A percentile compares a stretch with the other conserved stretches of the same genome.
Evolutionary conservation across 2,113 vertebrate species (phyloP).

Genomic region (Prionailurus bengalensis): DNA sequence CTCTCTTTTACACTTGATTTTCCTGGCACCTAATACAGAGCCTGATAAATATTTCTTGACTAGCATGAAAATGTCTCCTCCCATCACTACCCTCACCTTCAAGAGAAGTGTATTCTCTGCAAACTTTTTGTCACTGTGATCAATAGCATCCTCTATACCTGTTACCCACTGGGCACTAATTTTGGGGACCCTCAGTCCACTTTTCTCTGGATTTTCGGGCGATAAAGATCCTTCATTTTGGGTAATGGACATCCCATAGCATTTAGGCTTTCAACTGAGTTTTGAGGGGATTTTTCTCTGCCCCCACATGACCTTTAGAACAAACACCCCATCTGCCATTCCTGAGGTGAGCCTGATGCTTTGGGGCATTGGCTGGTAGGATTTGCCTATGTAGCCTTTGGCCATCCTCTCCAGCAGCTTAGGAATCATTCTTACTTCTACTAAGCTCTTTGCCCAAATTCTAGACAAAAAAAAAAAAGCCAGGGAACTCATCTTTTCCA

Average conservation of each 20-base stretch:
- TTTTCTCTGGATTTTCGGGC: neutral
- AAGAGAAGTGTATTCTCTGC: neutral
- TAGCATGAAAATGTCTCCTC: neutral
- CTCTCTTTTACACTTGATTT: neutral
- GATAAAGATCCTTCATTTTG: neutral
- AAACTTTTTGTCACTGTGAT: neutral
- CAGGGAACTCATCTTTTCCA: neutral
- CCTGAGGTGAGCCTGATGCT: neutral
- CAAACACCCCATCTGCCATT: neutral
- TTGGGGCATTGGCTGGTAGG: neutral
- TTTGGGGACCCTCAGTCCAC: neutral
- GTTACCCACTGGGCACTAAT: neutral
- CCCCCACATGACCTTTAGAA: neutral
- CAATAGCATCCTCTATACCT: neutral
- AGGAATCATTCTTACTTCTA: neutral
- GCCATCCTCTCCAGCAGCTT: neutral
- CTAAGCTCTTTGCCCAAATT: neutral
- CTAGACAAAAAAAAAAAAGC: neutral
- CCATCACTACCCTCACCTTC: neutral
- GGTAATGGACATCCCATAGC: neutral
- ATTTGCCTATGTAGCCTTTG: neutral
- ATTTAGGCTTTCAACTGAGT: neutral
- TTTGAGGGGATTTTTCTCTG: neutral
- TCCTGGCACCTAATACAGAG: neutral
- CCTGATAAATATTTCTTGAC: neutral